A percentile compares a stretch with the other conserved stretches of the same genome.
Evolutionary conservation across 92 coral and sea anemone species (phyloP).

Genomic region (Palythoa heliodiscus): DNA sequence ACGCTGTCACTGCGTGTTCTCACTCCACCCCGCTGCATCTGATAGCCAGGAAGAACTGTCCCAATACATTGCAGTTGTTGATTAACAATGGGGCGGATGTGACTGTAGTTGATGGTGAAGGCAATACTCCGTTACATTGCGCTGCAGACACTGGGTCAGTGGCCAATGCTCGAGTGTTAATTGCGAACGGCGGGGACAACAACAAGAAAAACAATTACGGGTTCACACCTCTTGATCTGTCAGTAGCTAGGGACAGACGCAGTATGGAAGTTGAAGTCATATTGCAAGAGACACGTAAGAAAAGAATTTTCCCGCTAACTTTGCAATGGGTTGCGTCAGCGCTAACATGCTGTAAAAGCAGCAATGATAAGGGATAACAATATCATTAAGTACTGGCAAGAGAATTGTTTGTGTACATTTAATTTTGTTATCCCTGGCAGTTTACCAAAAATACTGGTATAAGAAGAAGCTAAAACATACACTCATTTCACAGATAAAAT

Average conservation of each 20-base stretch:
- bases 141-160: conserved; percentile 23
- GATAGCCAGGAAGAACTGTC: conserved; percentile 34
- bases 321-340: conserved; percentile 30
- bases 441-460: too few species aligned
- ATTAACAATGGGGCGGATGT: conserved; percentile 38
- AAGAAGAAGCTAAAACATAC: too few species aligned
- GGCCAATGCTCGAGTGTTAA: conserved; percentile 10
- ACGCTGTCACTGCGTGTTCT: conserved; percentile 14
- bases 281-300: conserved; percentile 3
- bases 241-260: conserved; percentile 39
- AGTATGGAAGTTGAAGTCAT: conserved; percentile 30
- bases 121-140: conserved; percentile 40
- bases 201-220: conserved; percentile 17
- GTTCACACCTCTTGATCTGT: conserved; percentile 19
- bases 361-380: neutral
- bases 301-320: conserved; percentile 19
- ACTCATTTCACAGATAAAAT: too few species aligned
- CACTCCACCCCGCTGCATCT: conserved; percentile 36
- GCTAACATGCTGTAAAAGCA: conserved; percentile 1
- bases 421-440: too few species aligned
- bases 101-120: conserved; percentile 18
- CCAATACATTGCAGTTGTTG: conserved; percentile 4
- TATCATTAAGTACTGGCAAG: neutral
- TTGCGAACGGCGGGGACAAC: conserved; percentile 22
- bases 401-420: too few species aligned